phyloP scores from a whole-genome alignment of 2,113 vertebrate genomes.

The Scortum barcoo region DNA sequence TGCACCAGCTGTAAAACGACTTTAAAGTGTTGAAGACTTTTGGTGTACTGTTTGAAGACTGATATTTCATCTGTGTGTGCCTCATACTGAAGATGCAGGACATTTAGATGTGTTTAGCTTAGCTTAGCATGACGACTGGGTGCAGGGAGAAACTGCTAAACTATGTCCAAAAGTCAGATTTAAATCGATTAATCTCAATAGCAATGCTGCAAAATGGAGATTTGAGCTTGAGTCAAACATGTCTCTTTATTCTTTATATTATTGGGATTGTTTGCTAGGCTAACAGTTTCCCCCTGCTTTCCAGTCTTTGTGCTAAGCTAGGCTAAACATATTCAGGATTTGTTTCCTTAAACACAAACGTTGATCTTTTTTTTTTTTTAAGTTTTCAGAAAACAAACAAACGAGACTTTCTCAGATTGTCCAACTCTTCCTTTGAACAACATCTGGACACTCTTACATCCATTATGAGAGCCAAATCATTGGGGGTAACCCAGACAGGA shows the following conservation, averaged over 20 bases:
- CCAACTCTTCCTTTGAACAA: slow-evolving; percentile 1
- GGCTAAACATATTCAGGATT: background rate
- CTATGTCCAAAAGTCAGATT: too few relatives aligned
- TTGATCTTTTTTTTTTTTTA: background rate
- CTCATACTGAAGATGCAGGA: too few relatives aligned
- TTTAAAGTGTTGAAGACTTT: background rate
- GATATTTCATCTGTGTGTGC: too few relatives aligned
- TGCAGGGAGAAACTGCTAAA: too few relatives aligned
- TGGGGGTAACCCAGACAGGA: slow-evolving; percentile 10
- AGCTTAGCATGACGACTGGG: too few relatives aligned
- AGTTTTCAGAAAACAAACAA: too few relatives aligned
- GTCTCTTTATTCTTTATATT: too few relatives aligned
- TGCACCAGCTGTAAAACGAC: background rate
- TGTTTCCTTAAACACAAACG: background rate
- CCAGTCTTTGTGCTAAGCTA: background rate
- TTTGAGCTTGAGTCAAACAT: too few relatives aligned
- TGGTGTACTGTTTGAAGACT: background rate
- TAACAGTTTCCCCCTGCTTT: background rate
- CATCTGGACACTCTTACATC: slow-evolving; percentile 2
- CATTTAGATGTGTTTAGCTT: too few relatives aligned
- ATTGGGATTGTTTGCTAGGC: background rate
- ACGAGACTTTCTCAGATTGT: background rate
- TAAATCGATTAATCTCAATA: too few relatives aligned
- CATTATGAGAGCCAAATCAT: background rate
- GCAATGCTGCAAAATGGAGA: too few relatives aligned